Evolutionary conservation across 2,113 vertebrate species (phyloP).

Genomic region (Marmota flaviventris): DNA sequence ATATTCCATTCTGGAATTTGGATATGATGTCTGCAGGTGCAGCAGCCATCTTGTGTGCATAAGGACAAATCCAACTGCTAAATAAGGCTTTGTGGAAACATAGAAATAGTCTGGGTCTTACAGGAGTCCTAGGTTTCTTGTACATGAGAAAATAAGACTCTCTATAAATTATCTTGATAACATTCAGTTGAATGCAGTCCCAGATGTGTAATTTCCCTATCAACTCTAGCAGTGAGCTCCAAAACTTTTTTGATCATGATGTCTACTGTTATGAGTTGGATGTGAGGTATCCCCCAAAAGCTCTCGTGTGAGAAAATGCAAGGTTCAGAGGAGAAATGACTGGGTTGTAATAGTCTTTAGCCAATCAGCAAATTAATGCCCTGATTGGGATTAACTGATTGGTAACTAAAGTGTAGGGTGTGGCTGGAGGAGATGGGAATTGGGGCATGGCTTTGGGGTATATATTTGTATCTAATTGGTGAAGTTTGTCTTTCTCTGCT

Average conservation of each 20-base stretch:
- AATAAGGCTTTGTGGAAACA: background rate
- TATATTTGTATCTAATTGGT: too few species aligned
- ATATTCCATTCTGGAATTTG: background rate
- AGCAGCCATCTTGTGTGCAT: background rate
- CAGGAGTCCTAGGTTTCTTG: background rate
- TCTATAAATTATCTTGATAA: slow-evolving; percentile 5
- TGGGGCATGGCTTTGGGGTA: too few species aligned
- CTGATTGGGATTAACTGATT: too few species aligned
- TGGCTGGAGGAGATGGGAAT: too few species aligned
- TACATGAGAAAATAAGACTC: background rate
- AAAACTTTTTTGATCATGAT: slow-evolving; percentile 7
- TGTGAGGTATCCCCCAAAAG: too few species aligned
- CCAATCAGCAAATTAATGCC: too few species aligned
- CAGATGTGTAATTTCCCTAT: background rate
- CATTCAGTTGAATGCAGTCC: background rate
- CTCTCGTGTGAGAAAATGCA: too few species aligned
- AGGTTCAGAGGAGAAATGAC: too few species aligned
- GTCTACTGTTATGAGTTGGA: background rate
- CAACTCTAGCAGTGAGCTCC: background rate
- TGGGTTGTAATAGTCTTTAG: too few species aligned
- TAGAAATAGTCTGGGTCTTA: background rate
- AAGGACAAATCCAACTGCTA: background rate
- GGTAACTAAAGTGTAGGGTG: too few species aligned
- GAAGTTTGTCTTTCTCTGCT: too few species aligned
- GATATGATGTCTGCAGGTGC: background rate